A percentile compares a stretch with the other conserved stretches of the same genome.
phyloP scores from a whole-genome alignment of 2,888 invertebrate species.

The Xanthorhoe designata region DNA sequence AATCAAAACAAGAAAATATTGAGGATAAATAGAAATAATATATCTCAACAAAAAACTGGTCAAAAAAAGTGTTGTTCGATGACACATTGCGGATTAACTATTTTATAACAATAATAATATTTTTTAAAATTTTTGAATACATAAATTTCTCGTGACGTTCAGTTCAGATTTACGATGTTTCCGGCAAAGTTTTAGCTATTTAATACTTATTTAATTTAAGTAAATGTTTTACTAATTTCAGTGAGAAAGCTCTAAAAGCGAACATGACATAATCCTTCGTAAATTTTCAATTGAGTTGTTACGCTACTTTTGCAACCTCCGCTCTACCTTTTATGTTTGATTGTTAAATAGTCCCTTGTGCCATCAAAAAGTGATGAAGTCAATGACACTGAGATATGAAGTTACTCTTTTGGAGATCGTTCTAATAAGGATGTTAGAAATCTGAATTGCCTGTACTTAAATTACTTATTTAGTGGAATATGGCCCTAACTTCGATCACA shows the following conservation, averaged over 20 bases:
- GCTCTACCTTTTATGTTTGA: slow-evolving; percentile 26
- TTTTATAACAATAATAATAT: background rate
- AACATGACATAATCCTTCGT: background rate
- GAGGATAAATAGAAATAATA: background rate
- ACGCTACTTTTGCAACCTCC: background rate
- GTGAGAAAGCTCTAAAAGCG: no score
- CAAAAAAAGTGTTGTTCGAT: background rate
- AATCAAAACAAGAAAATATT: background rate
- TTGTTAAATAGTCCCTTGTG: slow-evolving; percentile 26
- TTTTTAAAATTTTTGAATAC: no score
- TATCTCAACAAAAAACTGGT: background rate
- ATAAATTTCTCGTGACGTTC: no score
- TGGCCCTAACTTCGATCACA: no score
- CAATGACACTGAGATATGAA: slow-evolving; percentile 18
- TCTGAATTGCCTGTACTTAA: no score
- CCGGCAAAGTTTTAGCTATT: no score
- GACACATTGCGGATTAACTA: background rate
- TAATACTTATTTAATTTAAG: no score
- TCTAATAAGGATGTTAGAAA: background rate
- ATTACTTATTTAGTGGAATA: no score
- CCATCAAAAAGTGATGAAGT: slow-evolving; percentile 17
- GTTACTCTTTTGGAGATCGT: background rate
- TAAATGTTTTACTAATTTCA: no score
- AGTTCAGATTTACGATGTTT: no score
- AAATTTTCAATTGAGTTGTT: background rate